Base-by-base conservation (phyloP, 2,797 vertebrate species). In the Somateria mollissima region DNA sequence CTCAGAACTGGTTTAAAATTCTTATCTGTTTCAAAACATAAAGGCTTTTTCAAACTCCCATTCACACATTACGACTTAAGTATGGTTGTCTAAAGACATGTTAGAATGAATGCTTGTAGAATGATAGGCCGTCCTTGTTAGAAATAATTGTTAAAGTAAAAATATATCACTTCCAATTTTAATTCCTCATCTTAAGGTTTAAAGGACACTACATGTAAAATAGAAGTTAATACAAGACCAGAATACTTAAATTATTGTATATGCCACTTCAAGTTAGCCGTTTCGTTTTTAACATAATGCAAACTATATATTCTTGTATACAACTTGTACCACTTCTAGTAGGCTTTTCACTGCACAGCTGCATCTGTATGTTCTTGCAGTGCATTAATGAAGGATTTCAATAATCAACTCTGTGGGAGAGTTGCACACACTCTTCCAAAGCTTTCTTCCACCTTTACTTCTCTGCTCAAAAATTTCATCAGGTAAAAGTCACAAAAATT, bases 391-490 rank as follows among this genome's bases (percentile, higher is more conserved):
- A 96, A 78, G 15, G 56, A 45, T 69, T 58, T 53, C 77, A 72
- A 45, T 14, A 83, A 61, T 2, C 34, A 81, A 27, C 11, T 54
- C 28, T 25, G 13, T 14, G 20, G 20, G 15, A 92, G 70, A 72
- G 43, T 37, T 72, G 67, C 34, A 32, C 13, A 47, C 24, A 37
- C 13, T 60, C 22, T 18, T 72, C 17, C 45, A 72, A 72, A 85
- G 25, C 13, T 60, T 27, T 74, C 49, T 78, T 67, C 28, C 34
- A 88, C 8, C 4, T 65, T 51, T 2, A 9, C 45, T 34, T n/a
- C 81, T 32, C 13, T 22, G 8, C 43, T 2, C 0, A 0, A 45
- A 89, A 86, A 70, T 8, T 25, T 1, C 8, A 37, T 16, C 0
- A 0, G 13, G 21, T 54, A 43, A 11, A 90, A 80, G 11, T 53